Percentiles rank a stretch among this genome's conserved stretches.
Conservation (phyloP, 2,888 invertebrate genomes). For the Hypomecis atomaria region DNA sequence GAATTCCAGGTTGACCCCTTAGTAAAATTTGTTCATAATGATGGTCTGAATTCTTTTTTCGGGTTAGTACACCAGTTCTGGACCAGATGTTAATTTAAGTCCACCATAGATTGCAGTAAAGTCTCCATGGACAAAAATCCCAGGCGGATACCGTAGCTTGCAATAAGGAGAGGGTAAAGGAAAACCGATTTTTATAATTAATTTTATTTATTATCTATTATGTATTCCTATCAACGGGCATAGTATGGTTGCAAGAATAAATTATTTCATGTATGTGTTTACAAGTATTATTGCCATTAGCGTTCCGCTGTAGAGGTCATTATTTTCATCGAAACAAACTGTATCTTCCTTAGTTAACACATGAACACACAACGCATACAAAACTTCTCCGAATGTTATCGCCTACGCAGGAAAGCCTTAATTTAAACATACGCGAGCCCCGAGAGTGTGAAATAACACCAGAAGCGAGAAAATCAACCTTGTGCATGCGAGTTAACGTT, state of each 20-base stretch:
- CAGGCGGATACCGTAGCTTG: not conserved
- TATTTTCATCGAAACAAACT: slow-evolving; percentile 36
- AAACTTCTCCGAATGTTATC: slow-evolving; percentile 55
- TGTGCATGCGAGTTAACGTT: slow-evolving; percentile 50
- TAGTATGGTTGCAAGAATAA: slow-evolving; percentile 82
- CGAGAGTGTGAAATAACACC: slow-evolving; percentile 68
- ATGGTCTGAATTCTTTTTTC: too few relatives aligned
- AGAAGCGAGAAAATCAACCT: slow-evolving; percentile 56
- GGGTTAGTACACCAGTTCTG: too few relatives aligned
- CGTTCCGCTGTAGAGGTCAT: slow-evolving; percentile 42
- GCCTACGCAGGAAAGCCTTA: slow-evolving; percentile 79
- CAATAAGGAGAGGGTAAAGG: slow-evolving; percentile 5
- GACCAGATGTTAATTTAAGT: too few relatives aligned
- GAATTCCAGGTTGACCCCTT: too few relatives aligned
- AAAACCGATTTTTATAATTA: slow-evolving; percentile 69
- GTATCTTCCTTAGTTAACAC: slow-evolving; percentile 28
- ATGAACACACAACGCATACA: slow-evolving; percentile 56
- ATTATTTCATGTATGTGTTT: slow-evolving; percentile 69
- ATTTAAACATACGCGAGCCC: slow-evolving; percentile 66
- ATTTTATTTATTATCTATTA: slow-evolving; percentile 84
- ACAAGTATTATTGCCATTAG: slow-evolving; percentile 64
- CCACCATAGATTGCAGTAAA: too few relatives aligned
- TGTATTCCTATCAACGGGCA: slow-evolving; percentile 81
- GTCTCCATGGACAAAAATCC: too few relatives aligned
- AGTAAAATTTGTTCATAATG: too few relatives aligned